Conservation (phyloP, 2,888 invertebrate species). For the Cactoblastis cactorum region DNA sequence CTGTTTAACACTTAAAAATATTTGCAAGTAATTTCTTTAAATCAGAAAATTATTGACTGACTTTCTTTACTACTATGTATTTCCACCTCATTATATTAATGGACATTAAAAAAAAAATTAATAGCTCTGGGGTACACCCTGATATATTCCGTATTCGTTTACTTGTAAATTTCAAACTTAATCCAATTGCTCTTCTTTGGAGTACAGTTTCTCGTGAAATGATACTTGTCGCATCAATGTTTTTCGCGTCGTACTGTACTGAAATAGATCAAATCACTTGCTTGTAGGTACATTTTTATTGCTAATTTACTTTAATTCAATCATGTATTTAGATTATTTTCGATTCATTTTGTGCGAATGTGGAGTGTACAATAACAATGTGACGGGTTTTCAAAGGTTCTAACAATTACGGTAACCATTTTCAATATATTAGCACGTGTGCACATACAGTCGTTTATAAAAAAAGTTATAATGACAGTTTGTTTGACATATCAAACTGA, state of each 20-base stretch:
- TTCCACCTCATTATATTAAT: slow-evolving; percentile 9
- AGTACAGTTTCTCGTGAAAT: slow-evolving; percentile 3
- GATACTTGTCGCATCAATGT: not conserved
- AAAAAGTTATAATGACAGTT: no score
- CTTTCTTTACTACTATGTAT: not conserved
- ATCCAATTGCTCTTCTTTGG: no score
- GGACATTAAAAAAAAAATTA: slow-evolving; percentile 11
- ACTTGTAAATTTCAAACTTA: not conserved
- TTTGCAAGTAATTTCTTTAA: not conserved
- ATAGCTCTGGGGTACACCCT: slow-evolving; percentile 10
- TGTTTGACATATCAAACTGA: slow-evolving; percentile 20
- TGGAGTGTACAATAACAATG: slow-evolving; percentile 13
- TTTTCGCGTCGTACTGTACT: not conserved
- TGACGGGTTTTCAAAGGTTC: slow-evolving; percentile 19
- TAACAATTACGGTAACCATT: not conserved
- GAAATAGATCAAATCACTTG: slow-evolving; percentile 19
- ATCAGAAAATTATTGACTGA: not conserved
- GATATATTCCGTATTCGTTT: slow-evolving; percentile 12
- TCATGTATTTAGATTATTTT: slow-evolving; percentile 38
- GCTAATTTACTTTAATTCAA: slow-evolving; percentile 42
- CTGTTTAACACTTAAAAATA: no score
- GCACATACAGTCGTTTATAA: not conserved
- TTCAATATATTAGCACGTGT: not conserved
- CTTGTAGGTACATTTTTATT: slow-evolving; percentile 44
- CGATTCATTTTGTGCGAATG: slow-evolving; percentile 29